phyloP scores from a whole-genome alignment of 2,797 vertebrate species.

The Eospalax fontanierii region DNA sequence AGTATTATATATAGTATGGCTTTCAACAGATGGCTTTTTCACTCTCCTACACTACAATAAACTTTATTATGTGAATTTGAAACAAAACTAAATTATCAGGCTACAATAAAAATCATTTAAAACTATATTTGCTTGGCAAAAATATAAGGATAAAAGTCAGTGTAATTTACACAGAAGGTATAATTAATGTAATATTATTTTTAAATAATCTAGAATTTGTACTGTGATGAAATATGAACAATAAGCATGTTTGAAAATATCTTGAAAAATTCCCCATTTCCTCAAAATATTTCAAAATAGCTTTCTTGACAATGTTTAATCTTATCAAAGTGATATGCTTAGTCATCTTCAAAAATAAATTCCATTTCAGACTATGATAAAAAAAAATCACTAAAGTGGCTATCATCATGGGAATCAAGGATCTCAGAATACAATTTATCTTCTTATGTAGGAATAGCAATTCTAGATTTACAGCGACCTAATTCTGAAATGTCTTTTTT shows the following conservation, averaged over 20 bases:
- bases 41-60: not conserved
- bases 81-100: not conserved
- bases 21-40: not conserved
- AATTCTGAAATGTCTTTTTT: conserved; percentile 50
- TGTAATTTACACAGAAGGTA: not conserved
- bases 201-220: not conserved
- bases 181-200: conserved; percentile 51
- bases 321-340: conserved; percentile 53
- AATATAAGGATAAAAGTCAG: not conserved
- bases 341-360: conserved; percentile 45
- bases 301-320: conserved; percentile 31
- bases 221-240: not conserved
- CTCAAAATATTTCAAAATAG: conserved; percentile 53
- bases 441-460: conserved; percentile 23
- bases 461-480: not conserved
- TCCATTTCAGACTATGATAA: conserved; percentile 46
- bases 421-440: conserved; percentile 64
- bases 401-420: conserved; percentile 50
- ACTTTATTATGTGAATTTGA: not conserved
- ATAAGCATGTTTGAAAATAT: not conserved
- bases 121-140: not conserved
- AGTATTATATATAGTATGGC: not conserved
- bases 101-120: not conserved
- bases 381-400: conserved; percentile 38
- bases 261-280: not conserved